A percentile compares a stretch with the other conserved stretches of the same genome.
Evolutionary conservation across 2,113 vertebrate genomes (phyloP).

Genomic region (Suncus etruscus): DNA sequence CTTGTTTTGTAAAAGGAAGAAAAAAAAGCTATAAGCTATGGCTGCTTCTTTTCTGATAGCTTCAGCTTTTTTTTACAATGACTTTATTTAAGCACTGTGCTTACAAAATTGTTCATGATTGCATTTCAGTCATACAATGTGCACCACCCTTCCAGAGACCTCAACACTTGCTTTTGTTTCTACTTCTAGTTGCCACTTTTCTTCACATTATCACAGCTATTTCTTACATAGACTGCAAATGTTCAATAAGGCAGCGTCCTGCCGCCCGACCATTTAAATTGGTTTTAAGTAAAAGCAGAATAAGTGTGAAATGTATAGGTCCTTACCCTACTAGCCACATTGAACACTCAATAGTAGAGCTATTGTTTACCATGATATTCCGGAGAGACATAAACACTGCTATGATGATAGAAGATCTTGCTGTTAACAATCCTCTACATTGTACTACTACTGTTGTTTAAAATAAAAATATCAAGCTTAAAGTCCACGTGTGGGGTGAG

Average conservation of each 20-base stretch:
- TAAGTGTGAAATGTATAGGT: not conserved
- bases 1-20: not conserved
- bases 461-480: no score
- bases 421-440: not conserved
- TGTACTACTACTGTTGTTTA: no score
- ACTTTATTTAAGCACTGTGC: no score
- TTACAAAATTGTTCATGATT: no score
- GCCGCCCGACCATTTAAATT: constrained; percentile 4
- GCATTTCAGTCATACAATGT: no score
- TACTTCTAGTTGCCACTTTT: not conserved
- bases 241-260: not conserved
- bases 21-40: not conserved
- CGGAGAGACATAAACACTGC: not conserved
- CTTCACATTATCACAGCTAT: not conserved
- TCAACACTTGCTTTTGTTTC: not conserved
- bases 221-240: not conserved
- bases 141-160: not conserved
- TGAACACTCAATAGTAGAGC: not conserved
- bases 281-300: constrained; percentile 48
- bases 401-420: constrained; percentile 9
- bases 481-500: no score
- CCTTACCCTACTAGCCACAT: not conserved
- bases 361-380: not conserved
- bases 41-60: not conserved
- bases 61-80: not conserved